A percentile compares a stretch with the other conserved stretches of the same genome.
Evolutionary conservation across 2,113 vertebrate species (phyloP).

Genomic region (Megaceryle maxima): DNA sequence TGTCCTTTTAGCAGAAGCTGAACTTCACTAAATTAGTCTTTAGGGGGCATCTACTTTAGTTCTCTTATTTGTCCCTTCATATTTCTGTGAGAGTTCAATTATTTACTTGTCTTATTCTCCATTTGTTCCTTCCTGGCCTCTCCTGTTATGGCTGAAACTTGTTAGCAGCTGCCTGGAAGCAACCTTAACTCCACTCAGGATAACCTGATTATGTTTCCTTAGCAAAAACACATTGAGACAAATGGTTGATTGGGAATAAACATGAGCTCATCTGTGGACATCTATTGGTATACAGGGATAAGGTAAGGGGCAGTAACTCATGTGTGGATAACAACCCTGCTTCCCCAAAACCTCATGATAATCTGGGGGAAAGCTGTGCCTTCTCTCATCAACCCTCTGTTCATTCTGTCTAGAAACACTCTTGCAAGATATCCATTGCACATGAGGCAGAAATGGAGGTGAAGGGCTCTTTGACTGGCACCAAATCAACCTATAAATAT

Average conservation of each 20-base stretch:
- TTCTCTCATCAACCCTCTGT: not conserved
- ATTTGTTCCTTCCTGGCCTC: not conserved
- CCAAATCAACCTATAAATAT: not conserved
- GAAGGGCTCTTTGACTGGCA: not conserved
- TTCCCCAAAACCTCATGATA: not conserved
- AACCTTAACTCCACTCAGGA: not conserved
- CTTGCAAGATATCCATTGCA: not conserved
- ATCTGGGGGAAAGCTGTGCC: not conserved
- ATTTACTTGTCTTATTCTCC: not conserved
- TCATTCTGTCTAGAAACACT: not conserved
- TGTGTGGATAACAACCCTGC: not conserved
- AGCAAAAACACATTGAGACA: not conserved
- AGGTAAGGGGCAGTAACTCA: not conserved
- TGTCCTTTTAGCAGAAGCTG: not conserved
- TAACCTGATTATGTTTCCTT: not conserved
- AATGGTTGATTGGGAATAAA: not conserved
- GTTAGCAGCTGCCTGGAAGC: not conserved
- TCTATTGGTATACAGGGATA: not conserved
- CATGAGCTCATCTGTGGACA: not conserved
- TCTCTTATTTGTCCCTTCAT: not conserved
- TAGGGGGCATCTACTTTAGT: not conserved
- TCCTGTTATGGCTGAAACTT: not conserved
- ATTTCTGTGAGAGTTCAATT: not conserved
- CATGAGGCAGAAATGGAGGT: not conserved
- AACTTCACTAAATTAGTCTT: conserved; percentile 15